phyloP scores from a whole-genome alignment of 1,140 invertebrate species.

The Megalonaias nervosa region DNA sequence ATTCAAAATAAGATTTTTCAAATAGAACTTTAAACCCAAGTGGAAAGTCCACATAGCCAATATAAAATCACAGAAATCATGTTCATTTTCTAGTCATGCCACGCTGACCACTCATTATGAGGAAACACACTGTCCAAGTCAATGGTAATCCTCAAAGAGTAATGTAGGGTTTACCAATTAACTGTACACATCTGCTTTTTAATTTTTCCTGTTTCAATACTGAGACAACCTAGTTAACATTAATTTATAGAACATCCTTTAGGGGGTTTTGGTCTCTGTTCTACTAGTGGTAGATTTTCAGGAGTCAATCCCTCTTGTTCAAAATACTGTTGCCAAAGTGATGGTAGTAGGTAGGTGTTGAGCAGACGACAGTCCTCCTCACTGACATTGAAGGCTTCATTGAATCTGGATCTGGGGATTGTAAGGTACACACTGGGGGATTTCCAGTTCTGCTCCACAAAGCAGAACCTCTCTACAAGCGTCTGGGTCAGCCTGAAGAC shows the following conservation, averaged over 20 bases:
- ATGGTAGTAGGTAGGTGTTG: constrained; percentile 32
- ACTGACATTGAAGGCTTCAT: constrained; percentile 43
- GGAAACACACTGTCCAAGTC: no score
- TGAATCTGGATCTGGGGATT: constrained; percentile 45
- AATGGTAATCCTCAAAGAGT: no score
- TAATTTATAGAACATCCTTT: constrained; percentile 26
- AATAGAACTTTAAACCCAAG: no score
- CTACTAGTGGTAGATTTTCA: constrained; percentile 1
- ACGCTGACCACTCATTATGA: no score
- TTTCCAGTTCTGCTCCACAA: constrained; percentile 22
- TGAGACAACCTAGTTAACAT: no score
- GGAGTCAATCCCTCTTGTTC: constrained; percentile 11
- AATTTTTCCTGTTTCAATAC: no score
- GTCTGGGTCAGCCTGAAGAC: constrained; percentile 46
- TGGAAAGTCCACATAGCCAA: no score
- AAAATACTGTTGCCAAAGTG: constrained; percentile 22
- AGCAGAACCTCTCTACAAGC: constrained; percentile 47
- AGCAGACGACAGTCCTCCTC: constrained; percentile 50
- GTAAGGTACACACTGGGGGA: constrained; percentile 19
- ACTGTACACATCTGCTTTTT: no score
- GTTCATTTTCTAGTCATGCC: no score
- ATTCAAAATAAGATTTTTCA: no score
- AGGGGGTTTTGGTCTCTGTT: constrained; percentile 11
- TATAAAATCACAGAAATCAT: no score
- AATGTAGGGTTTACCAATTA: no score